phyloP scores from a whole-genome alignment of 2,113 vertebrate genomes.

The Equus przewalskii region DNA sequence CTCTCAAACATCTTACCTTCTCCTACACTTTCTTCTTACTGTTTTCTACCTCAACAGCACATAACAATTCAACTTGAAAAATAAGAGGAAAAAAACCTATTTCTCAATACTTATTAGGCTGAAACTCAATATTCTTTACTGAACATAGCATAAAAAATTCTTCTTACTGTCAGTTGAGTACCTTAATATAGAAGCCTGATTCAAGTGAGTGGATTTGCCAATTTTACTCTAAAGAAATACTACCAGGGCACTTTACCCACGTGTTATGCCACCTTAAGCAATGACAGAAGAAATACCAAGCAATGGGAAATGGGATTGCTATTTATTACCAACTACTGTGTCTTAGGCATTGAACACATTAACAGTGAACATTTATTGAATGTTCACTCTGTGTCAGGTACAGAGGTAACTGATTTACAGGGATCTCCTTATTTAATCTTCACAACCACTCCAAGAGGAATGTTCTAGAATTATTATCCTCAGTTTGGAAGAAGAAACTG shows the following conservation, averaged over 20 bases:
- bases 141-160: not conserved
- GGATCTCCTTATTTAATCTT: not conserved
- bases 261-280: not conserved
- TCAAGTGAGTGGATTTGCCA: not conserved
- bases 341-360: not conserved
- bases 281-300: not conserved
- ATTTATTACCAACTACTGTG: not conserved
- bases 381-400: not conserved
- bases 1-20: not conserved
- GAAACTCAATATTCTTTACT: not conserved
- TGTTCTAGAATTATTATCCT: not conserved
- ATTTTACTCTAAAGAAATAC: not conserved
- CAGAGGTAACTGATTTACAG: not conserved
- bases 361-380: not conserved
- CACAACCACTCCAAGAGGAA: not conserved
- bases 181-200: not conserved
- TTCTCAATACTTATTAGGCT: not conserved
- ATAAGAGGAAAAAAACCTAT: not conserved
- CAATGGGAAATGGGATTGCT: not conserved
- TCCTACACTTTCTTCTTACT: not conserved
- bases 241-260: not conserved
- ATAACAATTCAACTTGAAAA: not conserved
- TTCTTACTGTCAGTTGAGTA: not conserved
- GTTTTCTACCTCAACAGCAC: not conserved
- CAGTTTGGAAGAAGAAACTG: slow-evolving; percentile 42